Evolutionary conservation across 2,113 vertebrate genomes (phyloP).

Genomic region (Bubo blakistoni): DNA sequence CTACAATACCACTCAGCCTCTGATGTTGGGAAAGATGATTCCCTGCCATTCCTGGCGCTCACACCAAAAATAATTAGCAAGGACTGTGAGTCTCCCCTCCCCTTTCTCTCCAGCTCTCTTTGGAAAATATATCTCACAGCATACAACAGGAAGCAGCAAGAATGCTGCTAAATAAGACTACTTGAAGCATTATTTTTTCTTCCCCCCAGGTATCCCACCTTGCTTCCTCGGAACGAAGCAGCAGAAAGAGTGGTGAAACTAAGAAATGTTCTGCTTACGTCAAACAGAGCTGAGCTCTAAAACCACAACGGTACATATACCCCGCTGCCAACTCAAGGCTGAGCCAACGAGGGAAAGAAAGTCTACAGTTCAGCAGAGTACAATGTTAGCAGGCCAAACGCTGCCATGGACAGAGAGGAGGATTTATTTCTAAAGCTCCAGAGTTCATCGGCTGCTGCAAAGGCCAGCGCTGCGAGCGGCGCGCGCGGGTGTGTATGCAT

Average conservation of each 20-base stretch:
- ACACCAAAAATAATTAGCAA: conserved; percentile 1
- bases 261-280: conserved; percentile 50
- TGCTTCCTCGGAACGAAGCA: background rate
- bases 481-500: background rate
- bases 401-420: background rate
- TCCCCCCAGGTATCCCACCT: background rate
- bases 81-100: background rate
- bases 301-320: background rate
- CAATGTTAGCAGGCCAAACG: background rate
- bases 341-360: conserved; percentile 21
- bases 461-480: background rate
- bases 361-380: conserved; percentile 1
- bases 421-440: background rate
- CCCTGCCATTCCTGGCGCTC: background rate
- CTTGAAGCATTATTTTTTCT: no score
- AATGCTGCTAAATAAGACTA: background rate
- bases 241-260: conserved; percentile 17
- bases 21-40: background rate
- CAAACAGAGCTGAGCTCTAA: background rate
- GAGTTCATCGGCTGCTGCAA: background rate
- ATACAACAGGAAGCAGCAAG: background rate
- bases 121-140: background rate
- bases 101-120: background rate
- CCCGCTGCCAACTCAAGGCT: conserved; percentile 6
- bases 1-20: background rate